A percentile compares a stretch with the other conserved stretches of the same genome.
These are phyloP conservation scores for Drosophila mettleri DNA, from an alignment of 2,888 invertebrate genomes.

Conservation along the genomic window DNA sequence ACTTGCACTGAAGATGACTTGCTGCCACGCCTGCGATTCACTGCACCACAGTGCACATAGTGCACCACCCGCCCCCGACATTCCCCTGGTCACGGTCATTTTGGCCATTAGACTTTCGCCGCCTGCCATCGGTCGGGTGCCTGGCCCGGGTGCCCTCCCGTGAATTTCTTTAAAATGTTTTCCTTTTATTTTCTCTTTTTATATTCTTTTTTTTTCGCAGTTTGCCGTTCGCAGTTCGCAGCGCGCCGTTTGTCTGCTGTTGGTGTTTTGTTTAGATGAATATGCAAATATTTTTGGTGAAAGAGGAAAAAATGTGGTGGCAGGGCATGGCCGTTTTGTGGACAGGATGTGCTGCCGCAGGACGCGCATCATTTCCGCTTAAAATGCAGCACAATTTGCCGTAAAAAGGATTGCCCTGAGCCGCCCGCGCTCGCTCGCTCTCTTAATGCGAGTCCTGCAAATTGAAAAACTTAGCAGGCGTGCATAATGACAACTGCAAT, in stretches of 20 bases:
- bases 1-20: slow-evolving; percentile 62
- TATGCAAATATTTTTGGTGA: slow-evolving; percentile 79
- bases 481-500: slow-evolving; percentile 68
- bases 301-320: slow-evolving; percentile 40
- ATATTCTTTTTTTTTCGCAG: slow-evolving; percentile 30
- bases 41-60: slow-evolving; percentile 5
- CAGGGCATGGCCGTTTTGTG: slow-evolving; percentile 65
- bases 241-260: slow-evolving; percentile 55
- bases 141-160: slow-evolving; percentile 39
- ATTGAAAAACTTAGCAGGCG: slow-evolving; percentile 57
- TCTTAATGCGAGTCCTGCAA: slow-evolving; percentile 44
- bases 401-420: slow-evolving; percentile 67
- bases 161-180: slow-evolving; percentile 61
- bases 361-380: slow-evolving; percentile 79
- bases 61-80: neutral
- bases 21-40: slow-evolving; percentile 44
- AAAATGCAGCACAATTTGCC: slow-evolving; percentile 80
- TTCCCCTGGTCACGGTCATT: slow-evolving; percentile 64
- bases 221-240: slow-evolving; percentile 23
- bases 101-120: slow-evolving; percentile 63
- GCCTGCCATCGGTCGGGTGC: slow-evolving; percentile 34
- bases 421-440: slow-evolving; percentile 12
- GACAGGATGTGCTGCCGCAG: slow-evolving; percentile 78
- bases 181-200: slow-evolving; percentile 26
- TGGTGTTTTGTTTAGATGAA: slow-evolving; percentile 83